phyloP scores from a whole-genome alignment of 2,888 invertebrate species.

The Melinaea marsaeus region DNA sequence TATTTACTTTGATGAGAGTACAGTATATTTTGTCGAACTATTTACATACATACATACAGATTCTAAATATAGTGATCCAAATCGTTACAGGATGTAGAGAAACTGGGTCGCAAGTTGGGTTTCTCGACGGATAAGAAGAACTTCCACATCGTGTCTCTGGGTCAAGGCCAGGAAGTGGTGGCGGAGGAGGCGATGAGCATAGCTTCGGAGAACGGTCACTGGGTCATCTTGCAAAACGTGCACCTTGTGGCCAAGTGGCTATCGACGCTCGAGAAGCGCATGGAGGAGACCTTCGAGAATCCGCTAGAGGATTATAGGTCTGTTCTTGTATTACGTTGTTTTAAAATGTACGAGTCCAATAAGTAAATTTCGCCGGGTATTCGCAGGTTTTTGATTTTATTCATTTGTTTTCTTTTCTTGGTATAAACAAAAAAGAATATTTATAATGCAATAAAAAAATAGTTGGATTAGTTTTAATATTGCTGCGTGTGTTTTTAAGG shows the following conservation, averaged over 20 bases:
- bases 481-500: constrained; percentile 42
- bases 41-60: no score
- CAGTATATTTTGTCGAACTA: no score
- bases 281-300: constrained; percentile 87
- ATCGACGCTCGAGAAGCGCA: constrained; percentile 91
- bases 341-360: no score
- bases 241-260: constrained; percentile 95
- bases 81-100: constrained; percentile 86
- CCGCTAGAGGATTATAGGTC: constrained; percentile 80
- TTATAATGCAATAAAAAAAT: no score
- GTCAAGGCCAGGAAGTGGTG: constrained; percentile 95
- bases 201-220: constrained; percentile 87
- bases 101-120: constrained; percentile 87
- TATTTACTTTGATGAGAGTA: no score
- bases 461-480: no score
- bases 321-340: neutral
- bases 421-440: no score
- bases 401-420: no score
- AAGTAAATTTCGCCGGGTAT: no score
- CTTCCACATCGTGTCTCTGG: constrained; percentile 95
- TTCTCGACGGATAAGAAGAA: constrained; percentile 88
- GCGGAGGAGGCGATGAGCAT: constrained; percentile 92
- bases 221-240: constrained; percentile 96
- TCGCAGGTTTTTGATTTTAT: no score
- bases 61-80: neutral